phyloP scores from a whole-genome alignment of 2,797 vertebrate genomes.

The Fistularia tabacaria region DNA sequence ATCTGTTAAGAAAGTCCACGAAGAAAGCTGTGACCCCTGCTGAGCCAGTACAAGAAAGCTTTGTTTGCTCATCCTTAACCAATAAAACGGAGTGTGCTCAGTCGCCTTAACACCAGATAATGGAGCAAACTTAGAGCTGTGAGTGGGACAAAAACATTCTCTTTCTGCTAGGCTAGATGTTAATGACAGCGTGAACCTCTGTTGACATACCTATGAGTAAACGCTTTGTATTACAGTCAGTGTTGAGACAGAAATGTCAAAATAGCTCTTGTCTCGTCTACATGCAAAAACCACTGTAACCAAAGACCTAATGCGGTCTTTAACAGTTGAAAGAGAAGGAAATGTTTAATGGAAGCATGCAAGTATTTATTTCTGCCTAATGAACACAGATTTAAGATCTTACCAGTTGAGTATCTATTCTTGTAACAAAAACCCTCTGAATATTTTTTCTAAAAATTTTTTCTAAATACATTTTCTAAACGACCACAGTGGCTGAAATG shows the following conservation, averaged over 20 bases:
- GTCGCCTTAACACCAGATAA: conserved; percentile 20
- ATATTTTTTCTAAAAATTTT: too few species aligned
- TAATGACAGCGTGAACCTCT: conserved; percentile 13
- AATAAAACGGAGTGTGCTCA: conserved; percentile 10
- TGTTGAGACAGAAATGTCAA: conserved; percentile 38
- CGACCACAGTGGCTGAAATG: too few species aligned
- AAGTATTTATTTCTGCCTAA: conserved; percentile 18
- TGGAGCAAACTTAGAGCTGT: conserved; percentile 33
- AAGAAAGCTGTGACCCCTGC: conserved; percentile 9
- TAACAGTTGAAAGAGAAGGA: too few species aligned
- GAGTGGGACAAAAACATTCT: conserved; percentile 4
- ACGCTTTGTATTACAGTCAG: conserved; percentile 24
- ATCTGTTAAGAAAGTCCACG: conserved; percentile 15
- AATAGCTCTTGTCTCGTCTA: conserved; percentile 24
- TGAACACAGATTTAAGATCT: conserved; percentile 5
- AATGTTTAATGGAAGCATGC: conserved; percentile 1
- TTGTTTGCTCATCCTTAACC: conserved; percentile 41
- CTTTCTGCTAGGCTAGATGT: conserved; percentile 37
- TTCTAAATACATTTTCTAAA: too few species aligned
- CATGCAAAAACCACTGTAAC: neutral
- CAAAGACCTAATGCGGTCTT: too few species aligned
- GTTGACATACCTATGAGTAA: conserved; percentile 38
- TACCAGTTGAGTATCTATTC: too few species aligned
- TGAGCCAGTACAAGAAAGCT: too few species aligned
- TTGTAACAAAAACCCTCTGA: too few species aligned